phyloP scores from a whole-genome alignment of 2,888 invertebrate species.

The Nomada fucata region DNA sequence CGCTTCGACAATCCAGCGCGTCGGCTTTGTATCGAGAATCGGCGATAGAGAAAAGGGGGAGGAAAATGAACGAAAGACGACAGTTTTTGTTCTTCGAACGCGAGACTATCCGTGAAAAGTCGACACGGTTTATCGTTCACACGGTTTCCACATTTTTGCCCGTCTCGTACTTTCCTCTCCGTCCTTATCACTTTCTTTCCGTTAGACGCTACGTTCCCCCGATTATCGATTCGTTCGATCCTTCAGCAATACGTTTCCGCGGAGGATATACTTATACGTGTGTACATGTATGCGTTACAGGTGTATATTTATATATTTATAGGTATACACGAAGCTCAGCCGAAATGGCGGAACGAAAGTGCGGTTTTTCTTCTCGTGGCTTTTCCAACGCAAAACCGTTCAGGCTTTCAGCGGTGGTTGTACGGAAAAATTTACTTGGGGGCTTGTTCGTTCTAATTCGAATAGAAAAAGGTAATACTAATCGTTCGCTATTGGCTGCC shows the following conservation, averaged over 20 bases:
- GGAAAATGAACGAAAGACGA: conserved; percentile 3
- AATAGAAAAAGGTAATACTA: not conserved
- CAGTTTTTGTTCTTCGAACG: not conserved
- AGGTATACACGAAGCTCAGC: conserved; percentile 38
- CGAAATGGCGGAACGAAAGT: conserved; percentile 28
- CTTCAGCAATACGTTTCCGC: conserved; percentile 24
- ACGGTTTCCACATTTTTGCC: not conserved
- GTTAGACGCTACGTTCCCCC: conserved; percentile 32
- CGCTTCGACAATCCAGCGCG: not conserved
- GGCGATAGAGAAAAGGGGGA: conserved; percentile 9
- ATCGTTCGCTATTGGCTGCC: not conserved
- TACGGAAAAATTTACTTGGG: not conserved
- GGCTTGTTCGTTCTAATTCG: not conserved
- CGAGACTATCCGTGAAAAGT: not conserved
- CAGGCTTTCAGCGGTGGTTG: not conserved
- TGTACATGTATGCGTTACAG: conserved; percentile 49
- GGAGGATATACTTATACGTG: conserved; percentile 26
- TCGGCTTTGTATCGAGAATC: not conserved
- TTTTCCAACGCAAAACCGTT: not conserved
- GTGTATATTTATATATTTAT: conserved; percentile 18
- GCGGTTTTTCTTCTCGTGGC: not conserved
- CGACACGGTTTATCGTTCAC: conserved; percentile 6
- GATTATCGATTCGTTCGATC: conserved; percentile 38
- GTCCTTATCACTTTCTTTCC: not conserved
- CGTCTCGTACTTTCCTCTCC: not conserved